A percentile compares a stretch with the other conserved stretches of the same genome.
These are phyloP conservation scores for Archivesica marissinica DNA, from an alignment of 1,140 invertebrate species.

Conservation along the genomic window DNA sequence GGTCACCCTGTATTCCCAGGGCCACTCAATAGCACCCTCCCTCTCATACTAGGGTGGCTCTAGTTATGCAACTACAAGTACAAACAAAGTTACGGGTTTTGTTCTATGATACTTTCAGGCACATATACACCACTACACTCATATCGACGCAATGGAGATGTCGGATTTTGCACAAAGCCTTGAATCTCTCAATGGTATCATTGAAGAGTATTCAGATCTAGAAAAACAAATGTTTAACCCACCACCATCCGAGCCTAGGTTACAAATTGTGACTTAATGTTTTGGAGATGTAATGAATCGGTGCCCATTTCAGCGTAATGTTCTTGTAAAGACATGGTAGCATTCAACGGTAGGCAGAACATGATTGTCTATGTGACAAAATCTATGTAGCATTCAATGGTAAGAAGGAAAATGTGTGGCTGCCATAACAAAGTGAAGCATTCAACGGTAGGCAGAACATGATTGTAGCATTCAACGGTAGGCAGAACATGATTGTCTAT, in stretches of 20 bases:
- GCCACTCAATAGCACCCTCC: background rate
- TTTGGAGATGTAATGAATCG: no score
- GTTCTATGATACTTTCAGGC: constrained; percentile 75
- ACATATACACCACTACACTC: constrained; percentile 84
- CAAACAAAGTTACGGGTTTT: background rate
- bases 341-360: no score
- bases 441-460: no score
- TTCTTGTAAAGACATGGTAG: no score
- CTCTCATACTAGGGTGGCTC: background rate
- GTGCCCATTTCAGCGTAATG: no score
- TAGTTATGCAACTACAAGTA: background rate
- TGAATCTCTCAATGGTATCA: constrained; percentile 79
- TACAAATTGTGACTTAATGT: constrained; percentile 67
- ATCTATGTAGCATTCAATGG: no score
- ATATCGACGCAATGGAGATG: constrained; percentile 83
- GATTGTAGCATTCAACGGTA: no score
- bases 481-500: no score
- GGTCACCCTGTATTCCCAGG: background rate
- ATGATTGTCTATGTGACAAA: no score
- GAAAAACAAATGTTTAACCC: constrained; percentile 75
- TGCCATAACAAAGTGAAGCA: no score
- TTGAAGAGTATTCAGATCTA: constrained; percentile 80
- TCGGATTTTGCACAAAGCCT: constrained; percentile 80
- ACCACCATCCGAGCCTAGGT: constrained; percentile 65
- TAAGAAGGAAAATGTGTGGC: no score